Percentiles rank a stretch among this genome's conserved stretches.
Evolutionary conservation across 2,113 vertebrate genomes (phyloP).

Genomic region (Turnix velox): DNA sequence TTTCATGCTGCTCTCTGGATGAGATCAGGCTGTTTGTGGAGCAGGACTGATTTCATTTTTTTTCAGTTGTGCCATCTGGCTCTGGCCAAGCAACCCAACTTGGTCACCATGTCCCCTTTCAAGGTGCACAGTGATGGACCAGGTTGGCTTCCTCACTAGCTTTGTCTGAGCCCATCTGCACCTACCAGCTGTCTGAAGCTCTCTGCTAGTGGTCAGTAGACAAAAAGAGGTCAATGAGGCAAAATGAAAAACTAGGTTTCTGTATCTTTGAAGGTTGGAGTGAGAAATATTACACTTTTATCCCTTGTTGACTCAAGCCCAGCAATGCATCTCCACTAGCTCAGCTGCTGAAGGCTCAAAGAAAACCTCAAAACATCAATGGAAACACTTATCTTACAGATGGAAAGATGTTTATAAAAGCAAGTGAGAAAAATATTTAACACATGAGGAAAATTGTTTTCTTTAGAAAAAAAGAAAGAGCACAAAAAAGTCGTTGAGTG

Average conservation of each 20-base stretch:
- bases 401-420: not conserved
- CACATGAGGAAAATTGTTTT: not conserved
- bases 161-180: not conserved
- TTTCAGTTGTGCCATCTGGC: fast-evolving
- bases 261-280: not conserved
- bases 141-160: fast-evolving
- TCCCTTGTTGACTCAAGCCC: not conserved
- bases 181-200: not conserved
- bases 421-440: not conserved
- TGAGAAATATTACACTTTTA: not conserved
- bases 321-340: not conserved
- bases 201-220: not conserved
- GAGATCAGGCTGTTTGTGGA: not conserved
- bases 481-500: not conserved
- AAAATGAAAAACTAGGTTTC: not conserved
- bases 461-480: not conserved
- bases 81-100: not conserved
- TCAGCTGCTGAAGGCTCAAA: not conserved
- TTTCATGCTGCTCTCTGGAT: not conserved
- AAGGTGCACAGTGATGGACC: not conserved
- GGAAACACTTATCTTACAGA: not conserved
- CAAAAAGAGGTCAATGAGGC: not conserved
- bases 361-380: not conserved
- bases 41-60: not conserved
- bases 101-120: not conserved